Percentiles rank a stretch among this genome's conserved stretches.
These are phyloP conservation scores for Nettapus auritus DNA, from an alignment of 2,113 vertebrate genomes.

Conservation along the genomic window DNA sequence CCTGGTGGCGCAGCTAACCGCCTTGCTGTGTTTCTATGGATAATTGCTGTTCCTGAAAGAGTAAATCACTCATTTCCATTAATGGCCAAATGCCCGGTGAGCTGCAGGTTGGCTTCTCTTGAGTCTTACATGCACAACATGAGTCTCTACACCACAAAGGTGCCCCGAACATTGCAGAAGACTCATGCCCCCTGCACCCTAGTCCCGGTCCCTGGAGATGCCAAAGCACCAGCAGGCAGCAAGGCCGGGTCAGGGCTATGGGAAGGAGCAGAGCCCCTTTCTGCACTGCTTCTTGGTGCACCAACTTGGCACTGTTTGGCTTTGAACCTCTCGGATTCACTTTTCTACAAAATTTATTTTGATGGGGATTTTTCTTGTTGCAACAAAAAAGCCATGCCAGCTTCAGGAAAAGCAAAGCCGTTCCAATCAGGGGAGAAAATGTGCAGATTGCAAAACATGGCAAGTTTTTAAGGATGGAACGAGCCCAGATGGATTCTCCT, in stretches of 20 bases:
- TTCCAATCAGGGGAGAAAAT: background rate
- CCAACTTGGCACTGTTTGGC: background rate
- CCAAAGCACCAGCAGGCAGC: background rate
- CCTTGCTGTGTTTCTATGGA: background rate
- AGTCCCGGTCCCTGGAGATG: background rate
- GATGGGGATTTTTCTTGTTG: background rate
- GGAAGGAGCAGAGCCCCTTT: background rate
- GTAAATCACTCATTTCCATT: background rate
- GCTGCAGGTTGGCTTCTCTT: background rate
- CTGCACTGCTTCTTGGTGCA: background rate
- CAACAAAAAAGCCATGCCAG: background rate
- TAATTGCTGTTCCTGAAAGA: background rate
- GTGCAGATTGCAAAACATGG: background rate
- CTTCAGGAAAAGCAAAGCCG: background rate
- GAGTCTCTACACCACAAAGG: background rate
- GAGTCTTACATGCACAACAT: background rate
- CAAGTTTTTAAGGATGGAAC: constrained; percentile 32
- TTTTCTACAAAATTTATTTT: background rate
- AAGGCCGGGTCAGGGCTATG: background rate
- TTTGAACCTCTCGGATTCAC: background rate
- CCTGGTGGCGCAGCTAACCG: background rate
- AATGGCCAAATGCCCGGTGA: background rate
- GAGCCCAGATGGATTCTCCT: constrained; percentile 53
- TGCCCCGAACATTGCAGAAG: background rate
- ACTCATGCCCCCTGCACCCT: no score